A percentile compares a stretch with the other conserved stretches of the same genome.
These are phyloP conservation scores for Zosterops pallidus DNA, from an alignment of 2,113 vertebrate genomes.

Conservation along the genomic window DNA sequence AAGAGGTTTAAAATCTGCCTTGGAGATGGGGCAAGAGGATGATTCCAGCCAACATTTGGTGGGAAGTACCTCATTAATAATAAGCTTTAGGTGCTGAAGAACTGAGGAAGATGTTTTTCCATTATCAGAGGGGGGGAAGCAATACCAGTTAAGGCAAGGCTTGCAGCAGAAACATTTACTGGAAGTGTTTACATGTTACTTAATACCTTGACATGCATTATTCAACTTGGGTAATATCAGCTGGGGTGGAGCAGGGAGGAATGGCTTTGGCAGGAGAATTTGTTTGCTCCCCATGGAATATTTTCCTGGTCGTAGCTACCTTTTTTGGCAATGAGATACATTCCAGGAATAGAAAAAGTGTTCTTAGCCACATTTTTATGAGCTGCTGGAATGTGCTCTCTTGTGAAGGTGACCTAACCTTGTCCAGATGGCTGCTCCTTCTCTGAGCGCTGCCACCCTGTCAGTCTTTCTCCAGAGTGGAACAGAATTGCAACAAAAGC, in stretches of 20 bases:
- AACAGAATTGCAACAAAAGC: neutral
- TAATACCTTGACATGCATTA: slow-evolving; percentile 61
- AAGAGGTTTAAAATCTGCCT: neutral
- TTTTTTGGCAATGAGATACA: slow-evolving; percentile 21
- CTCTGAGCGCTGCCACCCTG: neutral
- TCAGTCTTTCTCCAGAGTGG: neutral
- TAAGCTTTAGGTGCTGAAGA: neutral
- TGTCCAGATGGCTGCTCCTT: neutral
- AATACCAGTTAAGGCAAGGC: slow-evolving; percentile 16
- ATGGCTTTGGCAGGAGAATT: slow-evolving; percentile 28
- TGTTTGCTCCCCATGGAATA: slow-evolving; percentile 28
- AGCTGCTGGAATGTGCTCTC: neutral
- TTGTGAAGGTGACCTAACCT: slow-evolving; percentile 2
- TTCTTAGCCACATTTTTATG: slow-evolving; percentile 2
- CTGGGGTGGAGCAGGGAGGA: slow-evolving; percentile 29
- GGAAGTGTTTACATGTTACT: slow-evolving; percentile 58
- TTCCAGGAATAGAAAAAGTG: slow-evolving; percentile 11
- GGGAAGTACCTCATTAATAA: neutral
- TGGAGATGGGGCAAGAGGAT: neutral
- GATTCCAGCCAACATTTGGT: neutral
- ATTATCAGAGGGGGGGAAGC: neutral
- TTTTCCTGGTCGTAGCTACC: slow-evolving; percentile 8
- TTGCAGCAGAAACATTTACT: slow-evolving; percentile 37
- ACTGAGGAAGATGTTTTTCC: neutral
- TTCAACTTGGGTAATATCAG: slow-evolving; percentile 48